A percentile compares a stretch with the other conserved stretches of the same genome.
phyloP scores from a whole-genome alignment of 2,888 invertebrate genomes.

The Subacronicta megacephala region DNA sequence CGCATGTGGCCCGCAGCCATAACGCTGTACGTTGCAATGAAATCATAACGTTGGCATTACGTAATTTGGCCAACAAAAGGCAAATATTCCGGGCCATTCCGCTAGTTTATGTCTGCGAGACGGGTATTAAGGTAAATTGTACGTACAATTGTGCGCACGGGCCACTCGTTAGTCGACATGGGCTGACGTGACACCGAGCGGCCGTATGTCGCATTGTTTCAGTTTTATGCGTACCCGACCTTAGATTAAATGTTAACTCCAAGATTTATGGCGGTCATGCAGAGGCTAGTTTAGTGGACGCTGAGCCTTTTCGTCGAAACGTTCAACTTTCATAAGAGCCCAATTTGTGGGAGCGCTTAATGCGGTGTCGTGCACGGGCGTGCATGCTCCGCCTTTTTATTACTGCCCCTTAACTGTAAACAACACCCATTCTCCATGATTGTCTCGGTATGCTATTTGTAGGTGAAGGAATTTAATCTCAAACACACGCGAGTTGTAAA shows the following conservation, averaged over 20 bases:
- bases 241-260: slow-evolving; percentile 84
- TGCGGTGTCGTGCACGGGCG: slow-evolving; percentile 82
- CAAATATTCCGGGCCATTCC: slow-evolving; percentile 80
- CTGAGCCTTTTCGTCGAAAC: slow-evolving; percentile 82
- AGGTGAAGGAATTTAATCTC: slow-evolving; percentile 71
- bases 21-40: slow-evolving; percentile 70
- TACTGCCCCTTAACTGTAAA: slow-evolving; percentile 87
- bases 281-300: slow-evolving; percentile 78
- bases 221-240: slow-evolving; percentile 83
- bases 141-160: slow-evolving; percentile 86
- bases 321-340: slow-evolving; percentile 85
- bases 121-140: slow-evolving; percentile 87
- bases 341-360: slow-evolving; percentile 85
- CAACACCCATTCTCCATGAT: slow-evolving; percentile 83
- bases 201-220: slow-evolving; percentile 86
- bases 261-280: slow-evolving; percentile 84
- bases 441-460: slow-evolving; percentile 73
- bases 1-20: slow-evolving; percentile 60
- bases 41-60: slow-evolving; percentile 81
- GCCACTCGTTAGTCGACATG: slow-evolving; percentile 83
- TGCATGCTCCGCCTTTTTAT: slow-evolving; percentile 88
- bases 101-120: slow-evolving; percentile 83
- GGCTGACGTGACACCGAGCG: slow-evolving; percentile 77
- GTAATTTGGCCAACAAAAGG: slow-evolving; percentile 85
- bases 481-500: slow-evolving; percentile 55